Evolutionary conservation across 1,140 invertebrate species (phyloP).

Genomic region (Zaprionus nigranus): DNA sequence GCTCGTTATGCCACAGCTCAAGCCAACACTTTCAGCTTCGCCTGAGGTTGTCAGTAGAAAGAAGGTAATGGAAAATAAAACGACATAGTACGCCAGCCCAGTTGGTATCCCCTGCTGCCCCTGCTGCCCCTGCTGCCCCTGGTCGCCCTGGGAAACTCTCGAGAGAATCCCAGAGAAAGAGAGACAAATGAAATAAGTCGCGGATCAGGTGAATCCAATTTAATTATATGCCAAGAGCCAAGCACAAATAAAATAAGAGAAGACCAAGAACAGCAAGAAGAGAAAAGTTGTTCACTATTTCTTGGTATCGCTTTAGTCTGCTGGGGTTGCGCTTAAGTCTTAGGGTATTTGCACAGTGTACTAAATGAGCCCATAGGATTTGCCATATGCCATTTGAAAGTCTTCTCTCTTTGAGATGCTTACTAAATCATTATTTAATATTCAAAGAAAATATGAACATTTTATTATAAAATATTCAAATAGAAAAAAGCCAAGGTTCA

Average conservation of each 20-base stretch:
- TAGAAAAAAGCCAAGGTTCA: too few species aligned
- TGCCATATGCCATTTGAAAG: too few species aligned
- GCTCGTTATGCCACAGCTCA: neutral
- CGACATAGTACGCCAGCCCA: neutral
- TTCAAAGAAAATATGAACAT: too few species aligned
- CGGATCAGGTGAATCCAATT: slow-evolving; percentile 6
- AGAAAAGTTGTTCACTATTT: neutral
- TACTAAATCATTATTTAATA: too few species aligned
- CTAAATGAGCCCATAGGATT: too few species aligned
- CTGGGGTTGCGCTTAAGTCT: neutral
- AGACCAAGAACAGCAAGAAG: neutral
- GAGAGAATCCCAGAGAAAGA: neutral
- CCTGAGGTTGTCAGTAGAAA: neutral
- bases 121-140: neutral
- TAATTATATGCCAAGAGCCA: neutral
- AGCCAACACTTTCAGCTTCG: neutral
- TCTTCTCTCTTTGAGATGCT: too few species aligned
- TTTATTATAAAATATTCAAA: too few species aligned
- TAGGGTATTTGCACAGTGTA: too few species aligned
- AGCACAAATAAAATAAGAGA: neutral
- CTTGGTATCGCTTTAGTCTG: neutral
- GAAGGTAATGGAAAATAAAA: neutral
- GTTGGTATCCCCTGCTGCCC: neutral
- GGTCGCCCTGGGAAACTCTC: neutral
- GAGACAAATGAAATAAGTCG: slow-evolving; percentile 5